Base-by-base conservation (phyloP, 2,888 invertebrate genomes). In the Clusia tigrina region DNA sequence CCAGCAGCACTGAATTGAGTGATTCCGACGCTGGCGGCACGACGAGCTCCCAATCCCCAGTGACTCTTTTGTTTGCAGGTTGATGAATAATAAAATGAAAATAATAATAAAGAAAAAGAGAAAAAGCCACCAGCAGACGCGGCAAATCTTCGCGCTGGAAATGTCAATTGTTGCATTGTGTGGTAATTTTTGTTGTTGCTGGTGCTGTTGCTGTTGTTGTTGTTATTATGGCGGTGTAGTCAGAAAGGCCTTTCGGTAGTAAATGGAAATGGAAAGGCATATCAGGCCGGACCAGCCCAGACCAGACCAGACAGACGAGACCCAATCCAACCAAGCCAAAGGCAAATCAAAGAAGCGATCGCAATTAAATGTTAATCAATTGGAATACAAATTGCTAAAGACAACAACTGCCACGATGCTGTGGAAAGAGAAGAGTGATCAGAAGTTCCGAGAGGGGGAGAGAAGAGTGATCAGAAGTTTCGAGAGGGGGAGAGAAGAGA, bases 351-450 rank as follows among this genome's bases (percentile, higher is more conserved):
- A 32, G 6, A 32, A 32, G 12, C n/a, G n/a, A 15, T 5, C 15
- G 22, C 22, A 48, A 48, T 48, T 20, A 48, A 48, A 48, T 22
- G 48, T 48, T 20, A 42, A 48, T 48, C 48, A 48, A 48, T 48
- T 48, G 48, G 20, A 20, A 20, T 42, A 20, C 48, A 48, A 48
- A 48, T 48, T 48, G 48, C 20, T 42, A 6, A 42, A 6, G n/a
- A 42, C 9, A 42, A 42, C 42, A 42, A 42, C n/a, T 15, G n/a
- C 9, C 6, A 12, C 6, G 12, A 32, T 9, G 32, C 32, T 32
- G 32, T 6, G 6, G 6, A 32, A 12, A 32, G 32, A n/a, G n/a
- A n/a, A n/a, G n/a, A n/a, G n/a, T n/a, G n/a, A n/a, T n/a, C n/a
- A n/a, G n/a, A 32, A 32, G 32, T 32, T 9, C 6, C 32, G 12